These are phyloP conservation scores for Acanthisitta chloris DNA, from an alignment of 2,113 vertebrate species.

Conservation along the genomic window DNA sequence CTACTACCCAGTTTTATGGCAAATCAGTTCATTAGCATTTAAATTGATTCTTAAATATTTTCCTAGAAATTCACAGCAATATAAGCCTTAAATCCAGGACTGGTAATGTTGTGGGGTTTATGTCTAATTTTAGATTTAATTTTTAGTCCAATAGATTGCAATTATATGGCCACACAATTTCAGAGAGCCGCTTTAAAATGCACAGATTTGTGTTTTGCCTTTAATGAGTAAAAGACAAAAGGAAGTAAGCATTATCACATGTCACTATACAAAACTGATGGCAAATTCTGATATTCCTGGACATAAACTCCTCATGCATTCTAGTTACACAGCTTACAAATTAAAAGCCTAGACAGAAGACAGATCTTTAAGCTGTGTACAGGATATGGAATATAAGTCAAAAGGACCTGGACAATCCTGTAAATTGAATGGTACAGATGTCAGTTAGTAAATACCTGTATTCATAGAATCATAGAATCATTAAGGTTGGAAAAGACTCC, in stretches of 20 bases:
- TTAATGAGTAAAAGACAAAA: not conserved
- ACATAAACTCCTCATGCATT: not conserved
- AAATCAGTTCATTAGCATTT: conserved; percentile 58
- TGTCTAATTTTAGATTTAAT: conserved; percentile 32
- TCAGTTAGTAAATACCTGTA: not conserved
- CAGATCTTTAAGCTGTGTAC: not conserved
- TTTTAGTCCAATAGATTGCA: not conserved
- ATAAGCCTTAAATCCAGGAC: conserved; percentile 9
- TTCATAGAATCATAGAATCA: not conserved
- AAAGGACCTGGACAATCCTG: not conserved
- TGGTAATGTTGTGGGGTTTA: conserved; percentile 24
- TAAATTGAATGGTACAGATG: not conserved
- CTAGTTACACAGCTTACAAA: not conserved
- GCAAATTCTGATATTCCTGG: not conserved
- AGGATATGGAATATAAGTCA: not conserved
- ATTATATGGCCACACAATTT: conserved; percentile 3
- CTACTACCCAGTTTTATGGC: not conserved
- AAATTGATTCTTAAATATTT: conserved; percentile 63
- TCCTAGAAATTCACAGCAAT: conserved; percentile 8
- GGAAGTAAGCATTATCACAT: not conserved
- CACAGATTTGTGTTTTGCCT: not conserved
- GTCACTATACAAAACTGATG: not conserved
- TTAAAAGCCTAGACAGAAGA: not conserved
- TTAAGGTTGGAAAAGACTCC: not conserved
- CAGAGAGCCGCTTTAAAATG: conserved; percentile 8